Evolutionary conservation across 2,888 invertebrate genomes (phyloP), one percentile per base, ranked within the genome.

Genomic region (Cryptocheilus praepositus): DNA sequence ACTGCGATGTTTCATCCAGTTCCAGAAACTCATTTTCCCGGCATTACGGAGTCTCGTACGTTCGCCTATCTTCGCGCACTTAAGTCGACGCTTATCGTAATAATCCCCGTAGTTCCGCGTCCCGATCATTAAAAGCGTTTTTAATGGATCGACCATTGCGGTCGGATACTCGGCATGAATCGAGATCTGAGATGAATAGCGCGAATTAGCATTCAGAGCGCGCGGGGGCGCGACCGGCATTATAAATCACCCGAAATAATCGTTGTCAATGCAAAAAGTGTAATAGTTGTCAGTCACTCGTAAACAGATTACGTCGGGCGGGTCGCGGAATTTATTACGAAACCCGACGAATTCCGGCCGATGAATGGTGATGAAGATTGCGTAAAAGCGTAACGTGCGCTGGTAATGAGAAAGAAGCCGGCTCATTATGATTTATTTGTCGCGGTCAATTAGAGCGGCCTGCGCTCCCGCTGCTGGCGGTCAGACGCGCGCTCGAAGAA

Each of bases 391-490:
- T 76, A 74, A 78, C 71, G 76, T 70, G 67, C 59, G 77, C 67
- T 61, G 62, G 71, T 79, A 71, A 79, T 78, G 77, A 74, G 74
- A 79, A 77, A 77, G 79, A 71, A 74, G 78, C 74, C 71, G 71
- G 72, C 74, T 79, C 79, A 74, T 78, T 79, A 79, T 79, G 79
- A 79, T 78, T 78, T 78, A 78, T 78, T 79, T 79, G 78, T 78
- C 79, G 77, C 78, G 78, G 77, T 76, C 79, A 79, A 78, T 78
- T 78, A 78, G 67, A 79, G 65, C 78, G 67, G 65, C 57, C 16
- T 58, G 68, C 45, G 54, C 36, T 11, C 36, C 11, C 51, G 19
- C 54, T 36, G 62, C 44, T 18, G 25, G 56, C 22, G 28, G 28
- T 55, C 54, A 16, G 52, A 36, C 56, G 25, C 11, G 16, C 62